Percentiles rank a stretch among this genome's conserved stretches.
Evolutionary conservation across 2,888 invertebrate species (phyloP).

Genomic region (Machimus rusticus): DNA sequence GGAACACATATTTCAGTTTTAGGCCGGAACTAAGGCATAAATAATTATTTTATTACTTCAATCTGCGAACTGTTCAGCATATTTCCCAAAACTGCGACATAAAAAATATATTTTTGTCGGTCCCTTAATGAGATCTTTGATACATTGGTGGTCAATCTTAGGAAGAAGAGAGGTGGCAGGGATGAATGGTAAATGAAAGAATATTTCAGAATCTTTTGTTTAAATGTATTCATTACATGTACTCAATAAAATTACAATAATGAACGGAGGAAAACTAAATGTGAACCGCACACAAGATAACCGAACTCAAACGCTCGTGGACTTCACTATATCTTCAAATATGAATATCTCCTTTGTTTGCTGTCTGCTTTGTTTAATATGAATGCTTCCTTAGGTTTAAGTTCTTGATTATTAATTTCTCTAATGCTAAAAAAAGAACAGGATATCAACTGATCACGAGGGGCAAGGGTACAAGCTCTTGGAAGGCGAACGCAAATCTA

Average conservation of each 20-base stretch:
- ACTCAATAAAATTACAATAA: constrained; percentile 35
- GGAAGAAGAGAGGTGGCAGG: background rate
- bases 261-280: constrained; percentile 10
- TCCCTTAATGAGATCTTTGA: too few relatives aligned
- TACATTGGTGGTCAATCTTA: background rate
- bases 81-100: too few relatives aligned
- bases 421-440: constrained; percentile 30
- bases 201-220: constrained; percentile 31
- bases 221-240: constrained; percentile 39
- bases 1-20: too few relatives aligned
- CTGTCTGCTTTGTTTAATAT: background rate
- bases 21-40: too few relatives aligned
- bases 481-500: background rate
- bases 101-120: too few relatives aligned
- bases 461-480: background rate
- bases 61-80: too few relatives aligned
- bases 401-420: constrained; percentile 18
- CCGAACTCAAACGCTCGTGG: constrained; percentile 22
- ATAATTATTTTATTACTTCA: too few relatives aligned
- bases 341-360: constrained; percentile 10
- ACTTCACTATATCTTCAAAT: constrained; percentile 15
- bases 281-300: constrained; percentile 36
- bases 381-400: background rate
- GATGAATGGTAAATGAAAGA: background rate
- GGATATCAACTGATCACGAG: background rate